phyloP scores from a whole-genome alignment of 2,888 invertebrate genomes.

The Periphyllus acericola region DNA sequence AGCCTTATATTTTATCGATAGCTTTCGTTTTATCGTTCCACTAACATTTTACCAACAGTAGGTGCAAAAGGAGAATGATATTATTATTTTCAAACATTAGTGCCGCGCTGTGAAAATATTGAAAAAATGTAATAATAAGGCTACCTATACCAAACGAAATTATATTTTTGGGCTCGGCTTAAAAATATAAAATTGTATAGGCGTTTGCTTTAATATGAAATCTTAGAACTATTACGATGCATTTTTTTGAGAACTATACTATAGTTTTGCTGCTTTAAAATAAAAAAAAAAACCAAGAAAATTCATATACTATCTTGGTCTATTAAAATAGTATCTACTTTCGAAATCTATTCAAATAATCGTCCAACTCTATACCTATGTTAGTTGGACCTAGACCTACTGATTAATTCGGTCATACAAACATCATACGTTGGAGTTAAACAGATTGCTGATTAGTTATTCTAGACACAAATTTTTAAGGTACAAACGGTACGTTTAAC shows the following conservation, averaged over 20 bases:
- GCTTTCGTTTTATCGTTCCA: not conserved
- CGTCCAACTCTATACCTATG: not conserved
- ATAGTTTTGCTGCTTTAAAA: not conserved
- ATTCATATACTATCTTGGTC: not conserved
- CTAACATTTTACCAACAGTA: not conserved
- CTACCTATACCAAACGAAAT: not conserved
- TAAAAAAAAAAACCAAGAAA: not conserved
- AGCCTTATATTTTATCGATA: not conserved
- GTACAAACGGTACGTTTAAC: slow-evolving; percentile 35
- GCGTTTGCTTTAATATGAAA: not conserved
- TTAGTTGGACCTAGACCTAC: slow-evolving; percentile 45
- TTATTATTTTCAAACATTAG: not conserved
- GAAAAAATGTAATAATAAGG: too few species aligned
- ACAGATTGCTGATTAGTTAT: slow-evolving; percentile 41
- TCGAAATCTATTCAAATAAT: slow-evolving; percentile 34
- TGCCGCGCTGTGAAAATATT: not conserved
- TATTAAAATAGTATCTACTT: not conserved
- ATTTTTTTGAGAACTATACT: not conserved
- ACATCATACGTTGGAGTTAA: not conserved
- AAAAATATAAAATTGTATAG: not conserved
- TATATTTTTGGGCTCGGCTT: not conserved
- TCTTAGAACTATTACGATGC: not conserved
- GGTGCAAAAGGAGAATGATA: not conserved
- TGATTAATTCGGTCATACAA: slow-evolving; percentile 36
- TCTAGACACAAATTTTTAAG: slow-evolving; percentile 29